A percentile compares a stretch with the other conserved stretches of the same genome.
These are phyloP conservation scores for Gastrophysa polygoni DNA, from an alignment of 2,888 invertebrate genomes.

Conservation along the genomic window DNA sequence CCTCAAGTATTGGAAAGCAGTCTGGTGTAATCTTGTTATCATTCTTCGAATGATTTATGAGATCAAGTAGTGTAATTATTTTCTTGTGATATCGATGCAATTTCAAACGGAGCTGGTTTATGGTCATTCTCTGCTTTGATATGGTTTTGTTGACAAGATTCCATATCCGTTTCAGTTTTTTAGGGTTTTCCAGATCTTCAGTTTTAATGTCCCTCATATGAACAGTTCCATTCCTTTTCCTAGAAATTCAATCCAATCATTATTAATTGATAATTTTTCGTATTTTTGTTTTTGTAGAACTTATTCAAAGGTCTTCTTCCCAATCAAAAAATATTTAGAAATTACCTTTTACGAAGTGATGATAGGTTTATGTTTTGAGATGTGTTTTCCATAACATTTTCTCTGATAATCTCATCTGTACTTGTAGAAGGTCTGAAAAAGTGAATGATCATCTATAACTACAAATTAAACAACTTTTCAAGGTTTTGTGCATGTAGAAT, in stretches of 20 bases:
- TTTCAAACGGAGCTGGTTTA: too few species aligned
- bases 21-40: neutral
- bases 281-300: neutral
- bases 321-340: neutral
- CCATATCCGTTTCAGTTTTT: neutral
- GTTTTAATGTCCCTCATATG: neutral
- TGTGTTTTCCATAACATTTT: neutral
- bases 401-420: too few species aligned
- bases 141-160: neutral
- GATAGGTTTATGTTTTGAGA: neutral
- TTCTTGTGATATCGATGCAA: too few species aligned
- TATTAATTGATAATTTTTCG: neutral
- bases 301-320: neutral
- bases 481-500: too few species aligned
- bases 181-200: neutral
- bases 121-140: neutral
- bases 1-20: neutral
- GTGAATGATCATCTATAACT: too few species aligned
- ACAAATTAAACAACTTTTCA: too few species aligned
- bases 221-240: neutral
- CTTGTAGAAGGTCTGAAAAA: too few species aligned
- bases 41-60: neutral
- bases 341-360: neutral
- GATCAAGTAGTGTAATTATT: neutral
- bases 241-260: neutral